Conservation (phyloP, 64 coral and sea anemone genomes). For the Montipora capricornis region DNA sequence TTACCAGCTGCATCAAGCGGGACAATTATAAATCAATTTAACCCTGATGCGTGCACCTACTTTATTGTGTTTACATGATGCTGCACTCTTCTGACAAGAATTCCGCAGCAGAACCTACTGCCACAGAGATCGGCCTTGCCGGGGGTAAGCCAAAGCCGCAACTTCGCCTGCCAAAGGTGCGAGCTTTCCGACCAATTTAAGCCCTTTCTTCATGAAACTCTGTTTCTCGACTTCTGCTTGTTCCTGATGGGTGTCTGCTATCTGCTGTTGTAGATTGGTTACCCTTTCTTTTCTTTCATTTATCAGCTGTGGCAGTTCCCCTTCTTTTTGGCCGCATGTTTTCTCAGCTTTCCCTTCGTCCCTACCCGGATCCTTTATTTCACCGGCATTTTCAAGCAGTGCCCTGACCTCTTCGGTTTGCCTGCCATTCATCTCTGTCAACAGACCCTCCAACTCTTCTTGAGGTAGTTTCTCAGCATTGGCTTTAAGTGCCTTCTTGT, state of each 20-base stretch:
- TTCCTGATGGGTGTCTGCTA: neutral
- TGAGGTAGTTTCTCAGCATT: neutral
- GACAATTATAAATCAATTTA: too few relatives aligned
- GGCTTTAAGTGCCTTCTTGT: neutral
- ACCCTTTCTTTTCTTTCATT: neutral
- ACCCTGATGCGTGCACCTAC: neutral
- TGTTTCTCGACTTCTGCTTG: neutral
- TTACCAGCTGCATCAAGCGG: too few relatives aligned
- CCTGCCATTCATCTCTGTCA: neutral
- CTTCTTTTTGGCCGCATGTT: neutral
- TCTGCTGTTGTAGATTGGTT: neutral
- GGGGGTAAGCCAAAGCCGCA: neutral
- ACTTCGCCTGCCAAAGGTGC: neutral
- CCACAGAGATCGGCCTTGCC: neutral
- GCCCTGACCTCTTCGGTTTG: neutral
- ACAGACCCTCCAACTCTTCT: neutral
- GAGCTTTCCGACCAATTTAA: neutral
- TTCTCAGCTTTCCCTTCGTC: neutral
- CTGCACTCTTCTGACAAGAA: slow-evolving; percentile 4
- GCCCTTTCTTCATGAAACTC: neutral
- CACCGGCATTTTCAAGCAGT: neutral
- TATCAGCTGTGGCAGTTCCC: slow-evolving; percentile 20
- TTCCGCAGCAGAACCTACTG: neutral
- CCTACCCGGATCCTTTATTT: neutral
- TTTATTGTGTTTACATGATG: neutral